Conservation (phyloP, 23 tunicate genomes). For the Ciona savignyi region DNA sequence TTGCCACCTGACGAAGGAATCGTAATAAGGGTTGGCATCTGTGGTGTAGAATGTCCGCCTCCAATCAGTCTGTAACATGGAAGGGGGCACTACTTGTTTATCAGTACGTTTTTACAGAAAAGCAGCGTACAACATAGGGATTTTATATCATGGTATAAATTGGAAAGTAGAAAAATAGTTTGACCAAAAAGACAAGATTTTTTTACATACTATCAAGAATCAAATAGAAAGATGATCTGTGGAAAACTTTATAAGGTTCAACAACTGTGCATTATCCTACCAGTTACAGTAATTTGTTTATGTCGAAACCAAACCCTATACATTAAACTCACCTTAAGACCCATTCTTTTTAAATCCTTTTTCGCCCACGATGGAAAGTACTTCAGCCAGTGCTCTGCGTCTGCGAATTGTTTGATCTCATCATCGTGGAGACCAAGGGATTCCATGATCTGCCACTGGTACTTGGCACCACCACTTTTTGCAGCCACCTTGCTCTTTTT, state of each 20-base stretch:
- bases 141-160: too few relatives aligned
- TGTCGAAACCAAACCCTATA: too few relatives aligned
- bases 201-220: too few relatives aligned
- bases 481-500: constrained; percentile 96
- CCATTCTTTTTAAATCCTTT: constrained; percentile 74
- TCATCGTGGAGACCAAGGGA: constrained; percentile 76
- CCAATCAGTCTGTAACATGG: constrained; percentile 80
- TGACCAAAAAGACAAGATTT: too few relatives aligned
- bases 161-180: too few relatives aligned
- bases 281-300: too few relatives aligned
- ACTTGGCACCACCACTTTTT: constrained; percentile 62
- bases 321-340: constrained; percentile 41
- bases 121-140: too few relatives aligned
- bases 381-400: constrained; percentile 76
- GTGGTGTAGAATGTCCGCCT: constrained; percentile 90
- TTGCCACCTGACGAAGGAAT: constrained; percentile 99
- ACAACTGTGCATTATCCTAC: too few relatives aligned
- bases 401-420: constrained; percentile 77
- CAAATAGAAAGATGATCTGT: too few relatives aligned
- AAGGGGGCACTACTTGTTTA: too few relatives aligned
- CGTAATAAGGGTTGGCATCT: constrained; percentile 91
- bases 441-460: constrained; percentile 98
- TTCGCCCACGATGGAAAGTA: constrained; percentile 88
- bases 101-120: too few relatives aligned
- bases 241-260: too few relatives aligned